Evolutionary conservation across 1,140 invertebrate genomes (phyloP), one percentile per base, ranked within the genome.

Genomic region (Helicorthomorpha holstii): DNA sequence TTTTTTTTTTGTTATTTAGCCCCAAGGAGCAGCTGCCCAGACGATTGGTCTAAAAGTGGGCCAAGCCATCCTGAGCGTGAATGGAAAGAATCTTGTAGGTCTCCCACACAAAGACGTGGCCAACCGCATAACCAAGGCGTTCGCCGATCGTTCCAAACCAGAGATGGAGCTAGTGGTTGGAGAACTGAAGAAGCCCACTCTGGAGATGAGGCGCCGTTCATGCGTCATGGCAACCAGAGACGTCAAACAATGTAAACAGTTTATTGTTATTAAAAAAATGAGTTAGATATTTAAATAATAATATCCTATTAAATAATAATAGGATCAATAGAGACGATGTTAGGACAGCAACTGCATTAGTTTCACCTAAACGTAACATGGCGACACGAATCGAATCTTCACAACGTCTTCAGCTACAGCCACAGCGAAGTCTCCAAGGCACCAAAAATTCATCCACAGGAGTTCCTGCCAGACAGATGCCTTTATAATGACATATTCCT

Each of bases 21-120:
- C 90, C 69, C 85, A 89, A 64, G 92, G 92, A 55, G 88, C 90
- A 56, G 91, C 91, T 44, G 89, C 80, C 65, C 83, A 88, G 62
- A 87, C 87, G 34, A 87, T 88, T 27, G 86, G 86, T 46, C 69
- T 96, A 46, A 84, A 91, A 68, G 86, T 93, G 49, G 91, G 91
- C 50, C 90, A 96, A 66, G 72, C 94, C 45, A 91, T 97, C 59
- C 70, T 95, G 50, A 85, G 90, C 65, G 89, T 95, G 52, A 88
- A 96, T 64, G 88, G 88, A 19, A 79, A 81, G 55, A 78, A 82
- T 59, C 81, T 94, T 27, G 82, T 89, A 73, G 74, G 76, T 34
- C 65, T 79, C 42, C 72, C 71, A 55, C 79, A 80, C 57, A 76
- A 86, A 67, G 85, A 90, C 59, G 85, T 90, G 50, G 87, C 87